phyloP scores from a whole-genome alignment of 2,797 vertebrate species.

The Coregonus ussuriensis region DNA sequence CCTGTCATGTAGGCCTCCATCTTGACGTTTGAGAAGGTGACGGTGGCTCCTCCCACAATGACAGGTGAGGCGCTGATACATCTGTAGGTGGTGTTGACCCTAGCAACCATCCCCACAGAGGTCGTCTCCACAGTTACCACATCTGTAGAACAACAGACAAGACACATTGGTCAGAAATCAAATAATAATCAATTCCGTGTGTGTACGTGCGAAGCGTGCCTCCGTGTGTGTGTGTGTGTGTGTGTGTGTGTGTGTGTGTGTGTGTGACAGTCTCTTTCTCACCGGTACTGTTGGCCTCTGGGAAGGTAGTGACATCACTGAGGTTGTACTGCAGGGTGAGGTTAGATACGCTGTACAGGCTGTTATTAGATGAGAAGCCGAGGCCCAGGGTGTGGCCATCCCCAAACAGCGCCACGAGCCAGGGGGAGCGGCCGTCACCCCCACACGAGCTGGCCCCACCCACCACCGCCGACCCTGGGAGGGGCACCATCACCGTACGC shows the following conservation, averaged over 20 bases:
- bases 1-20: conserved; percentile 86
- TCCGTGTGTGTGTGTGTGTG: not conserved
- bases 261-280: conserved; percentile 34
- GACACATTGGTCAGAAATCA: no score
- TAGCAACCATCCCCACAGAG: conserved; percentile 73
- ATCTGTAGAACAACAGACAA: conserved; percentile 48
- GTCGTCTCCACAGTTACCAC: conserved; percentile 51
- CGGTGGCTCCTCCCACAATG: conserved; percentile 52
- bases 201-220: not conserved
- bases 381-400: conserved; percentile 75
- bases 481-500: conserved; percentile 60
- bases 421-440: conserved; percentile 40
- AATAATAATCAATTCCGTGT: no score
- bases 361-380: conserved; percentile 74
- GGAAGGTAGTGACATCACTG: conserved; percentile 80
- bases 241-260: not conserved
- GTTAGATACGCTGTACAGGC: conserved; percentile 74
- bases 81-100: conserved; percentile 81
- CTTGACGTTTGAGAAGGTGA: conserved; percentile 76
- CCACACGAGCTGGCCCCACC: conserved; percentile 80
- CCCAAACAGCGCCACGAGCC: conserved; percentile 79
- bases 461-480: conserved; percentile 75
- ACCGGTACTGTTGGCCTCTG: conserved; percentile 76
- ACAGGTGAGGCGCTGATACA: conserved; percentile 73
- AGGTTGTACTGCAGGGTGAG: conserved; percentile 84